phyloP scores from a whole-genome alignment of 1,140 invertebrate genomes.

The Drepana arcuata region DNA sequence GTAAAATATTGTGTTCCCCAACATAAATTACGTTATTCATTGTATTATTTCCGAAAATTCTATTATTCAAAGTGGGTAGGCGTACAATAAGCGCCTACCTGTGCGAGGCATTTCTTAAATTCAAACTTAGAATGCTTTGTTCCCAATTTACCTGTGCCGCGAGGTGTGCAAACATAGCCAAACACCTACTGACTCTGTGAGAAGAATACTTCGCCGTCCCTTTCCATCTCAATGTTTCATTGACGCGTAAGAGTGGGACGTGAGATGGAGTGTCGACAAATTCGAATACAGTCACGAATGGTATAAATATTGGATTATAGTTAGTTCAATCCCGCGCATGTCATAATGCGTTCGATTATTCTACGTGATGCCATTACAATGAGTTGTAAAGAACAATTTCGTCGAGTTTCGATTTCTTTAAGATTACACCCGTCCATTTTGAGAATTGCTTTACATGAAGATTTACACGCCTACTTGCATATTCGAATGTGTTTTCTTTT shows the following conservation, averaged over 20 bases:
- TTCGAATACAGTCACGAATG: slow-evolving; percentile 48
- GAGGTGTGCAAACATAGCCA: slow-evolving; percentile 53
- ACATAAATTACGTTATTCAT: slow-evolving; percentile 65
- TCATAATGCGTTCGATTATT: slow-evolving; percentile 68
- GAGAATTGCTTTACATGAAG: slow-evolving; percentile 46
- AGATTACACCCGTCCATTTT: slow-evolving; percentile 25
- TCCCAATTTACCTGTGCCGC: slow-evolving; percentile 58
- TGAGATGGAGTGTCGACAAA: slow-evolving; percentile 26
- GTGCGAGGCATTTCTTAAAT: slow-evolving; percentile 60
- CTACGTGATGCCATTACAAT: slow-evolving; percentile 70
- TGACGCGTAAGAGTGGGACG: slow-evolving; percentile 21
- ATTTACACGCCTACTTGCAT: slow-evolving; percentile 50
- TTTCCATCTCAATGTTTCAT: slow-evolving; percentile 6
- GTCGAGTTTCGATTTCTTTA: slow-evolving; percentile 29
- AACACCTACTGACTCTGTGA: slow-evolving; percentile 36
- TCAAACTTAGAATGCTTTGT: too few relatives aligned
- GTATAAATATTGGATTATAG: slow-evolving; percentile 70
- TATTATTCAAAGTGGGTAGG: slow-evolving; percentile 53
- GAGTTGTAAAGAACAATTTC: slow-evolving; percentile 40
- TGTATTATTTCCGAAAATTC: slow-evolving; percentile 67
- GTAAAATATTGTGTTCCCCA: slow-evolving; percentile 54
- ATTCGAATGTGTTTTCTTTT: slow-evolving; percentile 38
- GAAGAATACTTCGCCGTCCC: slow-evolving; percentile 18
- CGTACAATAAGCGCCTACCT: slow-evolving; percentile 56
- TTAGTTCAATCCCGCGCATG: slow-evolving; percentile 67